Evolutionary conservation across 2,888 invertebrate species (phyloP), one percentile per base, ranked within the genome.

Genomic region (Trachelus stipa): DNA sequence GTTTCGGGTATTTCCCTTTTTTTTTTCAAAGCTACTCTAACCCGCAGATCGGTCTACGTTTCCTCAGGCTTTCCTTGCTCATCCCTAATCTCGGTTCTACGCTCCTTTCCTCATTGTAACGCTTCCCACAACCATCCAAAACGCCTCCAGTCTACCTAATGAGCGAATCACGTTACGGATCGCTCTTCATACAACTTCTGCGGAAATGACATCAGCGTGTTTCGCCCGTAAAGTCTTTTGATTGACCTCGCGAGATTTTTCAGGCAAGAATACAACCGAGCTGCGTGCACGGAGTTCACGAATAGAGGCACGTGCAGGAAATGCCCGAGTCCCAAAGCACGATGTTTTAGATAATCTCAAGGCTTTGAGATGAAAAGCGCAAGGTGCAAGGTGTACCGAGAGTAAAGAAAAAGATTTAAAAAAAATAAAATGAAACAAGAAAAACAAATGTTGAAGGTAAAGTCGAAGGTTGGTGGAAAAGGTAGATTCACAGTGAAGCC

Each of bases 141-240:
- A 56, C 56, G 56, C 23, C 56, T 56, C 23, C 56, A 56, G 56
- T 56, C 56, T 56, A 15, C 56, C 68, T 34, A 83, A 85, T 82
- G 82, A 84, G 85, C 85, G 81, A 83, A 85, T 86, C 86, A 83
- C 82, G 84, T 85, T 83, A 85, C 85, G 84, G 83, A 77, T 76
- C 73, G 78, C 80, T 82, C 79, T 82, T 77, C 74, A 56, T 56
- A 73, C 77, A 76, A 80, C 33, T 73, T 75, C 79, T 79, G 80
- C 81, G 84, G 85, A 84, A 85, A 85, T 86, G 86, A 86, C 83
- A 80, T 81, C 75, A 74, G 79, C 84, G 34, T 74, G 30, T 75
- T 80, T 77, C 30, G 23, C 71, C 71, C 73, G 76, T 56, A 56
- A 9, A 40, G 23, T 23, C 56, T 56, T 56, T 56, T 56, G 23